Conservation (phyloP, 2,888 invertebrate genomes). For the Sarcophaga variegata region DNA sequence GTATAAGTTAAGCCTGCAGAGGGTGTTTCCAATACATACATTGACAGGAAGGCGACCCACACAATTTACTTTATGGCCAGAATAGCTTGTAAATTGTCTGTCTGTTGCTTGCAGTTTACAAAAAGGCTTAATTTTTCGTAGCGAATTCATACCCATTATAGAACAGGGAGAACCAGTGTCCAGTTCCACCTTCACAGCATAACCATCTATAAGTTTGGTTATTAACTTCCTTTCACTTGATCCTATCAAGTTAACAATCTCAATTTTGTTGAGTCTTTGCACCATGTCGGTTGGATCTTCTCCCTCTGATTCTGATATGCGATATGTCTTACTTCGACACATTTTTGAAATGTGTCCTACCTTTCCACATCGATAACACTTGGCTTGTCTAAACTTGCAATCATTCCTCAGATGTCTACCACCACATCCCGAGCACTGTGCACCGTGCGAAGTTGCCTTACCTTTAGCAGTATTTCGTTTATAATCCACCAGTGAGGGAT, state of each 20-base stretch:
- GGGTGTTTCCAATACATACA: neutral
- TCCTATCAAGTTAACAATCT: neutral
- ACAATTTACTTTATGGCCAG: slow-evolving; percentile 13
- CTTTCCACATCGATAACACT: slow-evolving; percentile 54
- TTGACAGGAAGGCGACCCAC: slow-evolving; percentile 1
- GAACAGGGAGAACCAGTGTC: slow-evolving; percentile 49
- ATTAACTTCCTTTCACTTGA: slow-evolving; percentile 20
- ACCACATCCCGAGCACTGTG: slow-evolving; percentile 7
- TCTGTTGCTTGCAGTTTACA: slow-evolving; percentile 23
- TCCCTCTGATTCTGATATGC: slow-evolving; percentile 18
- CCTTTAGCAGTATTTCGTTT: neutral
- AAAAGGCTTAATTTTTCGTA: slow-evolving; percentile 13
- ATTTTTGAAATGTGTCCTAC: slow-evolving; percentile 38
- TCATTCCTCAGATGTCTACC: slow-evolving; percentile 6
- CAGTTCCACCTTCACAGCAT: slow-evolving; percentile 42
- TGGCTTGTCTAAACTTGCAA: slow-evolving; percentile 53
- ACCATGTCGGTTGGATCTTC: slow-evolving; percentile 20
- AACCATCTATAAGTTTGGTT: slow-evolving; percentile 31
- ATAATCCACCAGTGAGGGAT: neutral
- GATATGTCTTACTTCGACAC: slow-evolving; percentile 27
- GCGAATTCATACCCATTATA: slow-evolving; percentile 25
- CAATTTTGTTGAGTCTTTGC: slow-evolving; percentile 6
- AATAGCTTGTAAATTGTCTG: slow-evolving; percentile 32
- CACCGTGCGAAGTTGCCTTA: neutral
- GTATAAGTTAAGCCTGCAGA: neutral